Percentiles rank a stretch among this genome's conserved stretches.
phyloP scores from a whole-genome alignment of 2,797 vertebrate genomes.

The Micrastur ruficollis region DNA sequence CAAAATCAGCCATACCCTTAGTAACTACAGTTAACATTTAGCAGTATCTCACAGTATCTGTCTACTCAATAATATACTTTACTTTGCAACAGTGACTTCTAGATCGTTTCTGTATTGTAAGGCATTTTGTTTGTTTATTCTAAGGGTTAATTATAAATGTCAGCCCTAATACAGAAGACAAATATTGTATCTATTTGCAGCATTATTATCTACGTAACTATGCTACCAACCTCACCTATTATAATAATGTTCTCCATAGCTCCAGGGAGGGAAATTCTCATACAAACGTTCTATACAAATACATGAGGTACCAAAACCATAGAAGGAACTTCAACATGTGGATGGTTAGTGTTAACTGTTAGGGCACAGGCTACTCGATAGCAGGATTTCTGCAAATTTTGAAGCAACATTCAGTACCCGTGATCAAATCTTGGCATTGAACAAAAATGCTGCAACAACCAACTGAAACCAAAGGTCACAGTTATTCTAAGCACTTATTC shows the following conservation, averaged over 20 bases:
- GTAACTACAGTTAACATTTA: neutral
- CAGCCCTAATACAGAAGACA: neutral
- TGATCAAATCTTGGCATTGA: neutral
- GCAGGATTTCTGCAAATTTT: neutral
- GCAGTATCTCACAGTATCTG: neutral
- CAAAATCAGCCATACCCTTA: neutral
- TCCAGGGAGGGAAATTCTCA: neutral
- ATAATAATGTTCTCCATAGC: neutral
- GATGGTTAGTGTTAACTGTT: neutral
- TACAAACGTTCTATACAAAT: neutral
- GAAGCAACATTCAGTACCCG: neutral
- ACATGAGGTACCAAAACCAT: rapidly evolving
- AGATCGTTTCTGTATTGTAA: neutral
- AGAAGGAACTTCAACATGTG: neutral
- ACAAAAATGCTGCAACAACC: neutral
- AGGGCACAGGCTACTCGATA: neutral
- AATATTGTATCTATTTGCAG: neutral
- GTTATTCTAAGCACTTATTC: neutral
- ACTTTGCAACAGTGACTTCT: neutral
- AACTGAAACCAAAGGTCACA: neutral
- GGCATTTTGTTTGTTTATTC: neutral
- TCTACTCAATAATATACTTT: neutral
- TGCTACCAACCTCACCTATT: neutral
- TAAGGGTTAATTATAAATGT: neutral
- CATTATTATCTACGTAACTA: neutral